Conservation (phyloP, 2,113 vertebrate species). For the Neotragus moschatus region DNA sequence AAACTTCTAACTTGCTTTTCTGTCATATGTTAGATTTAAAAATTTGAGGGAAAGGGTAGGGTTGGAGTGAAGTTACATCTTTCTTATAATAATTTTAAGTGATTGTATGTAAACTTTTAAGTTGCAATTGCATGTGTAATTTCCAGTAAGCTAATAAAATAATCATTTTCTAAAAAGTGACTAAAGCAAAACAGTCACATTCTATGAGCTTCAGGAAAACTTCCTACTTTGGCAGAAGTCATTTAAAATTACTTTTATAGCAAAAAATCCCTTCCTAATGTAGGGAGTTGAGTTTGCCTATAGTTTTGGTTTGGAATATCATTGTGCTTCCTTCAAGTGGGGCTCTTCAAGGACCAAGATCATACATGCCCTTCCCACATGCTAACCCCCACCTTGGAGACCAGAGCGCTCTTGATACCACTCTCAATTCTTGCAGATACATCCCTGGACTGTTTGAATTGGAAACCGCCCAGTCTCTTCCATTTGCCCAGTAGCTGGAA, state of each 20-base stretch:
- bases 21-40: conserved; percentile 21
- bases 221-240: neutral
- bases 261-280: neutral
- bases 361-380: neutral
- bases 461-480: neutral
- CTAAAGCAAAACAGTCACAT: neutral
- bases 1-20: conserved; percentile 9
- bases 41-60: neutral
- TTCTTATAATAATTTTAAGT: neutral
- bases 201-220: neutral
- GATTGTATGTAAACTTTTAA: neutral
- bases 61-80: neutral
- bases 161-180: neutral
- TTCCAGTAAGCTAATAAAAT: neutral
- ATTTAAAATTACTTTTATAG: conserved; percentile 30
- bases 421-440: neutral
- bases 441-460: neutral
- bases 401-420: neutral
- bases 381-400: neutral
- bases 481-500: neutral
- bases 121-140: neutral
- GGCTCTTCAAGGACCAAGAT: neutral
- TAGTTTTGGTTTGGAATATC: neutral
- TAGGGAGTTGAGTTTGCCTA: neutral
- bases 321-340: neutral